Conservation (phyloP, 1,140 invertebrate genomes). For the Drosophila lacertosa region DNA sequence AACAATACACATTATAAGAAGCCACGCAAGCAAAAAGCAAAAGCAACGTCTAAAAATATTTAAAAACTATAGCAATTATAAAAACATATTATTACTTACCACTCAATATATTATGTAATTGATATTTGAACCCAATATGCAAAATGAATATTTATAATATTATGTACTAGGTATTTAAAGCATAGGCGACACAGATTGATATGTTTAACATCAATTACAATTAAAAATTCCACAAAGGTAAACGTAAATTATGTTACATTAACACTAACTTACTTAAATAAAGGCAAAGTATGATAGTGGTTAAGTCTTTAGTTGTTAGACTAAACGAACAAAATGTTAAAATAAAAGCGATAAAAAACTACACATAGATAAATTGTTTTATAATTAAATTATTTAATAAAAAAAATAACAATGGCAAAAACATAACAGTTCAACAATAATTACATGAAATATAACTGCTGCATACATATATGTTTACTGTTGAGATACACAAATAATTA, state of each 20-base stretch:
- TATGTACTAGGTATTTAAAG: slow-evolving; percentile 49
- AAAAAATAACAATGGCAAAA: slow-evolving; percentile 41
- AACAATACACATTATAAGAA: slow-evolving; percentile 17
- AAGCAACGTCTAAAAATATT: slow-evolving; percentile 62
- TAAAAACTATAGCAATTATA: slow-evolving; percentile 78
- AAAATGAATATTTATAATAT: slow-evolving; percentile 61
- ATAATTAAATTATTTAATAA: slow-evolving; percentile 72
- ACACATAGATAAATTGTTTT: slow-evolving; percentile 72
- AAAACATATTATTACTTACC: slow-evolving; percentile 63
- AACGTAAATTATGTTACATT: slow-evolving; percentile 70
- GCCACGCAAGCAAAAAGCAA: slow-evolving; percentile 29
- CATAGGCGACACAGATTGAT: slow-evolving; percentile 55
- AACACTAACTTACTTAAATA: slow-evolving; percentile 57
- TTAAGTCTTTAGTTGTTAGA: slow-evolving; percentile 75
- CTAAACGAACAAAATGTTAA: slow-evolving; percentile 38
- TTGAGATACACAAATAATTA: slow-evolving; percentile 63
- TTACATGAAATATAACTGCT: slow-evolving; percentile 69
- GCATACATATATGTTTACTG: slow-evolving; percentile 77
- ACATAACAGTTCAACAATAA: slow-evolving; percentile 54
- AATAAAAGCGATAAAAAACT: slow-evolving; percentile 57
- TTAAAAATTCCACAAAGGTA: slow-evolving; percentile 53
- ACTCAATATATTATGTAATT: slow-evolving; percentile 58
- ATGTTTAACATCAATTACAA: slow-evolving; percentile 66
- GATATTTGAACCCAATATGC: slow-evolving; percentile 60
- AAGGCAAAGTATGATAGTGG: slow-evolving; percentile 54